These are phyloP conservation scores for Seladonia tumulorum DNA, from an alignment of 2,888 invertebrate genomes.

Conservation along the genomic window DNA sequence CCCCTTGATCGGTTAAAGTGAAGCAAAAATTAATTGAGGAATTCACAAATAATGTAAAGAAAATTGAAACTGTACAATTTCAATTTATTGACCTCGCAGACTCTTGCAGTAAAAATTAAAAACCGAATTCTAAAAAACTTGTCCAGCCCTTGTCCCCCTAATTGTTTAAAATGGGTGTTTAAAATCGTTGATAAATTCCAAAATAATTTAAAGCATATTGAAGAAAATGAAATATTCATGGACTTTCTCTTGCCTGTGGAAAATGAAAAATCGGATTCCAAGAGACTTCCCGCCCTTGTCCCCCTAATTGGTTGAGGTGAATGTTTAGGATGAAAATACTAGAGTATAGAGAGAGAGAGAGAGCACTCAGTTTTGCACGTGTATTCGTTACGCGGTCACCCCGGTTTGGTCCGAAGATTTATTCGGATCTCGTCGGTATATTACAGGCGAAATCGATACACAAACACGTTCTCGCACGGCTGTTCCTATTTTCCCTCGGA, in stretches of 20 bases:
- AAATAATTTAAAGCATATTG: no score
- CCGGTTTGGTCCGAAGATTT: conserved; percentile 26
- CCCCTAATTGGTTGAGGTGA: background rate
- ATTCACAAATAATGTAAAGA: background rate
- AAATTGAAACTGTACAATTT: background rate
- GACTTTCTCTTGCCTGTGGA: no score
- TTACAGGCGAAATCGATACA: conserved; percentile 42
- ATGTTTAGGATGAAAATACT: background rate
- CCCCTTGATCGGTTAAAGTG: no score
- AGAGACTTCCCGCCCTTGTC: no score
- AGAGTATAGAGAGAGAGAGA: background rate
- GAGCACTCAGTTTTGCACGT: background rate
- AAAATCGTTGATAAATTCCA: no score
- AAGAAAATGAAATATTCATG: no score
- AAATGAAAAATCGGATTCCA: background rate
- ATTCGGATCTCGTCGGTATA: conserved; percentile 22
- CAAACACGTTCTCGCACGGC: conserved; percentile 39
- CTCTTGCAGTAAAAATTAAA: no score
- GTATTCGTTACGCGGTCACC: background rate
- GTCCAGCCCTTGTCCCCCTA: background rate
- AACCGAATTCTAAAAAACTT: no score
- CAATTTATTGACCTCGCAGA: no score
- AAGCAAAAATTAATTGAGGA: no score
- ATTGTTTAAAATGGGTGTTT: background rate
- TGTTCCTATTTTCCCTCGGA: conserved; percentile 54